phyloP scores from a whole-genome alignment of 2,797 vertebrate species.

The Channa striata region DNA sequence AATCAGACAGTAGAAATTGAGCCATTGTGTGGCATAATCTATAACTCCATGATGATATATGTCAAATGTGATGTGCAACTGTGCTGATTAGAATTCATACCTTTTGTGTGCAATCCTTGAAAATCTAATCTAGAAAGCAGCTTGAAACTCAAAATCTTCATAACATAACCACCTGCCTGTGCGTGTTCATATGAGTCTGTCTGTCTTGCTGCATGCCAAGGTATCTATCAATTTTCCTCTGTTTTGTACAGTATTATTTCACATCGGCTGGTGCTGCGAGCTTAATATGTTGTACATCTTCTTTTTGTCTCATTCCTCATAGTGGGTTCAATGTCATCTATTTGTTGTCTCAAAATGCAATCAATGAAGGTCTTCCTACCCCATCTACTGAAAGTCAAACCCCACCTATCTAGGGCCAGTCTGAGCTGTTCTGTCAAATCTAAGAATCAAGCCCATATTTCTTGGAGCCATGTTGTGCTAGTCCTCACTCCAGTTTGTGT shows the following conservation, averaged over 20 bases:
- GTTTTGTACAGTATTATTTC: constrained; percentile 52
- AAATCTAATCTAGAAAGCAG: constrained; percentile 71
- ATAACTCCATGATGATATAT: constrained; percentile 77
- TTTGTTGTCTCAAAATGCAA: constrained; percentile 86
- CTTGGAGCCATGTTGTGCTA: constrained; percentile 87
- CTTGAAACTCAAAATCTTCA: constrained; percentile 51
- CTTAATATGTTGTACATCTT: constrained; percentile 74
- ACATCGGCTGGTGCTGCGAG: constrained; percentile 51
- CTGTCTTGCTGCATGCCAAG: constrained; percentile 29
- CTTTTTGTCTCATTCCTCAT: constrained; percentile 62
- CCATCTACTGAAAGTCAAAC: constrained; percentile 87
- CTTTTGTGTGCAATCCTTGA: constrained; percentile 57
- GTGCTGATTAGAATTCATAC: constrained; percentile 79
- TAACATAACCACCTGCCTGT: constrained; percentile 36
- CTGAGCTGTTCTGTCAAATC: constrained; percentile 87
- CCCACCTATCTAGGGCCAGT: constrained; percentile 79
- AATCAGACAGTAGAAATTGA: constrained; percentile 81
- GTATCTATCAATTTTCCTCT: constrained; percentile 69
- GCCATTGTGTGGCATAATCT: constrained; percentile 82
- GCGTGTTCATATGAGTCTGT: background rate
- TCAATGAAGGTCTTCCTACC: constrained; percentile 85
- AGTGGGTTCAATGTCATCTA: constrained; percentile 83
- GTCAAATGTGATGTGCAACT: constrained; percentile 63
- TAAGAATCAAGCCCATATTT: constrained; percentile 88
- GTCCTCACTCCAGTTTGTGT: constrained; percentile 83